Conservation (phyloP, 2,888 invertebrate genomes). For the Mythimna impura region DNA sequence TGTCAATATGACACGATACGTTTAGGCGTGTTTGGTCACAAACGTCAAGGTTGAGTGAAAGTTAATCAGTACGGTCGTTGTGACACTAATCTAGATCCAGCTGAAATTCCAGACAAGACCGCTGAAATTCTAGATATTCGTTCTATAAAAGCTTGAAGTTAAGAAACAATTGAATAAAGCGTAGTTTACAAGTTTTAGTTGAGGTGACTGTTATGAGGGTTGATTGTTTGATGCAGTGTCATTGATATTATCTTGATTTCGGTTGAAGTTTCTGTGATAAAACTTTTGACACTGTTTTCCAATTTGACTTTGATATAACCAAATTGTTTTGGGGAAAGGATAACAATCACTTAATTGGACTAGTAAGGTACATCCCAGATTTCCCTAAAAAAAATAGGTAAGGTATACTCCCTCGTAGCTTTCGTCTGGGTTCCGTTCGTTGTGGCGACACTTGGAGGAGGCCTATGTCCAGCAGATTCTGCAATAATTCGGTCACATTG, state of each 20-base stretch:
- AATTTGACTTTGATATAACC: too few species aligned
- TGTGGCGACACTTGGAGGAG: too few species aligned
- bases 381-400: too few species aligned
- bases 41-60: slow-evolving; percentile 65
- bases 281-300: too few species aligned
- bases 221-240: not conserved
- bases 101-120: slow-evolving; percentile 30
- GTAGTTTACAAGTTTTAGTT: slow-evolving; percentile 5
- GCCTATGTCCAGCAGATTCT: too few species aligned
- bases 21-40: slow-evolving; percentile 22
- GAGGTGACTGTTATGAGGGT: not conserved
- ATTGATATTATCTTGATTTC: not conserved
- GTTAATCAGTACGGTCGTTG: slow-evolving; percentile 51
- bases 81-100: slow-evolving; percentile 39
- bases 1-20: slow-evolving; percentile 37
- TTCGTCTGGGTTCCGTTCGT: too few species aligned
- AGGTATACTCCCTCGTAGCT: too few species aligned
- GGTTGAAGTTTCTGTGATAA: not conserved
- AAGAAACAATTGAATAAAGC: slow-evolving; percentile 7
- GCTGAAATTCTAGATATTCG: slow-evolving; percentile 34
- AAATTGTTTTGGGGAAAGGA: too few species aligned
- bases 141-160: slow-evolving; percentile 11
- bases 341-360: too few species aligned
- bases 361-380: too few species aligned
- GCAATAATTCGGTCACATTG: too few species aligned